These are phyloP conservation scores for Mactromeris polynyma DNA, from an alignment of 2,888 invertebrate genomes.

Conservation along the genomic window DNA sequence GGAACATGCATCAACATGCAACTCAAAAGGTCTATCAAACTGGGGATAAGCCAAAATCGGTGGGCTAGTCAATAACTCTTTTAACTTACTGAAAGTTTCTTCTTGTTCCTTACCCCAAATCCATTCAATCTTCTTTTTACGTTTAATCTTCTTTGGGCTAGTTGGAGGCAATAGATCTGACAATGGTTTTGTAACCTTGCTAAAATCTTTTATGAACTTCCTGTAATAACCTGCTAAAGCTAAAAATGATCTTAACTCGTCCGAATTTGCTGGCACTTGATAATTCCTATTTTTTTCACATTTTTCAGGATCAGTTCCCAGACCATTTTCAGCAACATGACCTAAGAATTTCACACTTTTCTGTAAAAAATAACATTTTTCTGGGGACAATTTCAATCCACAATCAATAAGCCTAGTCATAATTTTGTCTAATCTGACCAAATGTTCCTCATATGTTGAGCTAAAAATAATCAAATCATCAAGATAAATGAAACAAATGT, in stretches of 20 bases:
- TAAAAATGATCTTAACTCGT: conserved; percentile 15
- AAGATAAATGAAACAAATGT: conserved; percentile 8
- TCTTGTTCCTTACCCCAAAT: not conserved
- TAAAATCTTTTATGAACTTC: not conserved
- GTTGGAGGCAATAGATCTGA: conserved; percentile 19
- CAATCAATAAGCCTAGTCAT: not conserved
- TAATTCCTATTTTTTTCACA: not conserved
- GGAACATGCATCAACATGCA: not conserved
- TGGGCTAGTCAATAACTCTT: conserved; percentile 18
- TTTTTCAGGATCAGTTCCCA: conserved; percentile 29
- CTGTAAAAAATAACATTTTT: conserved; percentile 27
- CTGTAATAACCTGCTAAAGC: conserved; percentile 4
- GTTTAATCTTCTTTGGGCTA: not conserved
- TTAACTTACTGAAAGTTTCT: not conserved
- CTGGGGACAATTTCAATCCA: not conserved
- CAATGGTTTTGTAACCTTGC: not conserved
- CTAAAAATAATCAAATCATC: conserved; percentile 17
- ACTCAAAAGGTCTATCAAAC: conserved; percentile 3
- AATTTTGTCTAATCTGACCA: not conserved
- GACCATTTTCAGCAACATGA: conserved; percentile 1
- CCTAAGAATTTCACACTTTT: conserved; percentile 26
- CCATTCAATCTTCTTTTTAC: not conserved
- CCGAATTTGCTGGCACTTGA: not conserved
- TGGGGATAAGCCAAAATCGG: conserved; percentile 27
- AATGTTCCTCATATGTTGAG: not conserved